A percentile compares a stretch with the other conserved stretches of the same genome.
Evolutionary conservation across 2,888 invertebrate species (phyloP).

Genomic region (Tridacna gigas): DNA sequence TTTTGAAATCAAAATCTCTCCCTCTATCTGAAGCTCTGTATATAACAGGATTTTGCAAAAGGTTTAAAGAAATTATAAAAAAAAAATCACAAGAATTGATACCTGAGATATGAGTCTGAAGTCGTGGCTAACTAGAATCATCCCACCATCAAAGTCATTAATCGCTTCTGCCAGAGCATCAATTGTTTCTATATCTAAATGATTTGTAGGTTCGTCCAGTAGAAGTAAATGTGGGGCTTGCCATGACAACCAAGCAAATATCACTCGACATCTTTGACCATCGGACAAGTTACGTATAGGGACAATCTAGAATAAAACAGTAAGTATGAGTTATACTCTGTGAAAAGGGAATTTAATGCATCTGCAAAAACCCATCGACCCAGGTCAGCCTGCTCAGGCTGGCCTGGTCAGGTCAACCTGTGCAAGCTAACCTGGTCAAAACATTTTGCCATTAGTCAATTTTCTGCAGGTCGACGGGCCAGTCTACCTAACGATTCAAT

Average conservation of each 20-base stretch:
- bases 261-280: slow-evolving; percentile 98
- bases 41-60: no score
- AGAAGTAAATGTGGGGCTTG: slow-evolving; percentile 96
- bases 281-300: slow-evolving; percentile 98
- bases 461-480: no score
- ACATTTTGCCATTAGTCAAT: no score
- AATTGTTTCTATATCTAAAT: slow-evolving; percentile 90
- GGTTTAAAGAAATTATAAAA: no score
- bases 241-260: slow-evolving; percentile 99
- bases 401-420: no score
- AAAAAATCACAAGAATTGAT: slow-evolving; percentile 34
- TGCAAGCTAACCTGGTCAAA: no score
- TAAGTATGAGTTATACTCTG: background rate
- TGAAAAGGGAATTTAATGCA: background rate
- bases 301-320: slow-evolving; percentile 88
- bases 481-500: no score
- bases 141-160: slow-evolving; percentile 99
- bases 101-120: slow-evolving; percentile 99
- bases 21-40: no score
- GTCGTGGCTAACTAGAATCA: slow-evolving; percentile 99
- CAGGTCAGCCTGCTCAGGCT: background rate
- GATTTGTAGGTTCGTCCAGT: slow-evolving; percentile 87
- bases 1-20: no score
- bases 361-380: background rate
- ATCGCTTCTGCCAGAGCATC: slow-evolving; percentile 99